Percentiles rank a stretch among this genome's conserved stretches.
phyloP scores from a whole-genome alignment of 2,797 vertebrate species.

The Graptemys geographica region DNA sequence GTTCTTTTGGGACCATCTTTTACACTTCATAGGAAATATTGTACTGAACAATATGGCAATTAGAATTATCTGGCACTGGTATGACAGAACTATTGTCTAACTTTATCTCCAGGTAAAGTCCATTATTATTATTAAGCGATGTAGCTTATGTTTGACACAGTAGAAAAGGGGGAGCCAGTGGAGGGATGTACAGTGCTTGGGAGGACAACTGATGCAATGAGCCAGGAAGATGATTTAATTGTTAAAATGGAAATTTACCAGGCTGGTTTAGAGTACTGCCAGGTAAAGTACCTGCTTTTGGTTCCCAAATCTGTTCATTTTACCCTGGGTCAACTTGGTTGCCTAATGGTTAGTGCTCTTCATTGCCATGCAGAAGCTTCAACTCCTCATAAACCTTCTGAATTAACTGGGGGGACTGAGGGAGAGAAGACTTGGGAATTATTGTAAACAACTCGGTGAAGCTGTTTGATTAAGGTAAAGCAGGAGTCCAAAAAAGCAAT shows the following conservation, averaged over 20 bases:
- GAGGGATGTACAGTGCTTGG: not conserved
- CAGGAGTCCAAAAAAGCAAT: not conserved
- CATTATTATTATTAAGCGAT: not conserved
- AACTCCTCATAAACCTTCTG: not conserved
- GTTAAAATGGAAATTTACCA: not conserved
- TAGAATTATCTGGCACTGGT: not conserved
- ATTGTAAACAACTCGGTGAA: not conserved
- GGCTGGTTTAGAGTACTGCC: not conserved
- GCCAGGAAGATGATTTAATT: not conserved
- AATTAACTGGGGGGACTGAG: not conserved
- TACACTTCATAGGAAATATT: not conserved
- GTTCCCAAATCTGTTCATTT: not conserved
- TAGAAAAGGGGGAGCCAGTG: not conserved
- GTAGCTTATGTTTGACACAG: not conserved
- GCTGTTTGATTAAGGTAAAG: not conserved
- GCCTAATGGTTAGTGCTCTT: not conserved
- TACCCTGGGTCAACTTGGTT: not conserved
- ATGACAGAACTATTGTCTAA: not conserved
- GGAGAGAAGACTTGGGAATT: conserved; percentile 7
- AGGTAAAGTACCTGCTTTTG: not conserved
- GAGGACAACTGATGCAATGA: not conserved
- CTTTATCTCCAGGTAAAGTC: not conserved
- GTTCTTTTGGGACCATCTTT: not conserved
- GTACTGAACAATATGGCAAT: not conserved
- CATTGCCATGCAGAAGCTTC: not conserved